These are phyloP conservation scores for Sebastes cheni DNA, from an alignment of 2,797 vertebrate genomes.

Conservation along the genomic window DNA sequence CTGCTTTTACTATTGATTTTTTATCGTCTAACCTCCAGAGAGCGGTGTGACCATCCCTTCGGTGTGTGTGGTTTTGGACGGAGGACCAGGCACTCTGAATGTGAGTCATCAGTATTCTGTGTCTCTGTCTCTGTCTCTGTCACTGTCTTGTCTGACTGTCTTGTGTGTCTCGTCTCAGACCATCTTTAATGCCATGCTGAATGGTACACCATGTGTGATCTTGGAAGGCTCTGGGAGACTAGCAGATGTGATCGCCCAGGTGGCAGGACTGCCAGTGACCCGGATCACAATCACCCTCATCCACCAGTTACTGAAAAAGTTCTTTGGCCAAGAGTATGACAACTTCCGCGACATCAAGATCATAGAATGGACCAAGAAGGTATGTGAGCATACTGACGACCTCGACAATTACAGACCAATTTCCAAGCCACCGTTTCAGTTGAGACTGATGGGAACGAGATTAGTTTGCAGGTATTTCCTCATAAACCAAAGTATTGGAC, in stretches of 20 bases:
- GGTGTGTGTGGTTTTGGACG: slow-evolving; percentile 94
- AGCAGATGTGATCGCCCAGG: slow-evolving; percentile 92
- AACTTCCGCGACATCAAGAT: slow-evolving; percentile 80
- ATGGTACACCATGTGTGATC: slow-evolving; percentile 91
- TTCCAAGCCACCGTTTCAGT: background rate
- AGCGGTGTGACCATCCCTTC: slow-evolving; percentile 89
- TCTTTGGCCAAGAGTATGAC: slow-evolving; percentile 86
- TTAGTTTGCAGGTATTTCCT: background rate
- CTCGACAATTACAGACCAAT: background rate
- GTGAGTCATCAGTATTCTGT: slow-evolving; percentile 70
- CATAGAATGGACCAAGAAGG: slow-evolving; percentile 95
- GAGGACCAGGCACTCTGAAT: slow-evolving; percentile 87
- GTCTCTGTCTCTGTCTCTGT: background rate
- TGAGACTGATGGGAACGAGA: background rate
- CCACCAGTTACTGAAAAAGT: slow-evolving; percentile 82
- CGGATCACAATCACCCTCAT: slow-evolving; percentile 85
- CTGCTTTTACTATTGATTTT: slow-evolving; percentile 18
- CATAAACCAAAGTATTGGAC: background rate
- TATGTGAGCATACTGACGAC: slow-evolving; percentile 43
- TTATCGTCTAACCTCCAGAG: slow-evolving; percentile 68
- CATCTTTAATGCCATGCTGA: slow-evolving; percentile 90
- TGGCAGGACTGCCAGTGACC: slow-evolving; percentile 80
- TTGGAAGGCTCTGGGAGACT: slow-evolving; percentile 94
- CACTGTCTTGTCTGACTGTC: background rate
- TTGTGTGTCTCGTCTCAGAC: slow-evolving; percentile 80